Evolutionary conservation across 2,113 vertebrate species (phyloP), one percentile per base, ranked within the genome.

Genomic region (Dendrocopos noguchii): DNA sequence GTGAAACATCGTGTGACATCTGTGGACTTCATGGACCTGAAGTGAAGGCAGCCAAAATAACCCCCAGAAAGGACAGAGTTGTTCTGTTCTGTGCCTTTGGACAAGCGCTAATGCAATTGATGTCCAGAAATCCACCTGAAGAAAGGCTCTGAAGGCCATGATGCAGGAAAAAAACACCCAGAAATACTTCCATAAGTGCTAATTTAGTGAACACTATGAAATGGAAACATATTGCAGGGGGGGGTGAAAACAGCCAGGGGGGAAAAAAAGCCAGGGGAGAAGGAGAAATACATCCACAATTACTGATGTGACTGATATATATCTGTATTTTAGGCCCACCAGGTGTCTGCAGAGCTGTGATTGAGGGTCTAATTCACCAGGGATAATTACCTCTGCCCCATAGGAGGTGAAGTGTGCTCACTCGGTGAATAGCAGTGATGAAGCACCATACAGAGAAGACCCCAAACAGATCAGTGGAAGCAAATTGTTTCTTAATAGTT

Each of bases 401-500:
- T 5, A 57, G 57, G 66, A 81, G 75, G 83, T 84, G 66, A 90
- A 95, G 87, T 82, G 67, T 85, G 61, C 53, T 94, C 66, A 50
- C 42, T 78, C 1, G 1, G 39, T 78, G 80, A 95, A 66, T 44
- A 74, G 67, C 4, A 2, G 67, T 89, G 88, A 89, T 89, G 81
- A 93, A 66, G 39, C 25, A 9, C 65, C 61, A 42, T 17, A 47
- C 39, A 53, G 66, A 42, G 66, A 87, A 50, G 76, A 64, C 33
- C 77, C 76, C 80, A 82, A 68, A 92, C 57, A 85, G 57, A 80
- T 82, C 72, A 66, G 61, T 60, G 56, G 65, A 77, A 88, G 83
- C 66, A 94, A 92, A 84, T 85, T 56, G 53, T 60, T 90, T 71
- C 84, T 74, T 92, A 81, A 74, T 81, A 87, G 71, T 64, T 93